These are phyloP conservation scores for Gymnodraco acuticeps DNA, from an alignment of 2,797 vertebrate species.

Conservation along the genomic window DNA sequence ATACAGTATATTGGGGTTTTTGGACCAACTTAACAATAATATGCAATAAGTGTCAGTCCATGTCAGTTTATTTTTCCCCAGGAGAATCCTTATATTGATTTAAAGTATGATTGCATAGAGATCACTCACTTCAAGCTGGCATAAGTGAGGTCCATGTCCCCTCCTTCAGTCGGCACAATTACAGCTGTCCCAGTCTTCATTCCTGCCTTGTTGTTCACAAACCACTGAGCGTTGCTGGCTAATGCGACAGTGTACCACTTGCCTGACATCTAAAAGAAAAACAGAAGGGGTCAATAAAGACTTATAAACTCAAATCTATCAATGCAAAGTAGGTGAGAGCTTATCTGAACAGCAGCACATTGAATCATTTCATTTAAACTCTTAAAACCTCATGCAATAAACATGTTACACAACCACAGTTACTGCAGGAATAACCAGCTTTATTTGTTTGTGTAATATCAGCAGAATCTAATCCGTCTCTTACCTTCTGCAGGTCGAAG, in stretches of 20 bases:
- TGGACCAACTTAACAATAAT: no score
- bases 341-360: neutral
- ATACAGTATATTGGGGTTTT: no score
- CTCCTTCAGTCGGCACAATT: slow-evolving; percentile 66
- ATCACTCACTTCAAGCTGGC: slow-evolving; percentile 83
- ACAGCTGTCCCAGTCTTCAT: slow-evolving; percentile 86
- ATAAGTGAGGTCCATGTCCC: slow-evolving; percentile 85
- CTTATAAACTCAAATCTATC: neutral
- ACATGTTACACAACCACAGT: neutral
- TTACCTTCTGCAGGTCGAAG: slow-evolving; percentile 90
- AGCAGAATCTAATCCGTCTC: neutral
- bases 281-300: neutral
- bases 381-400: neutral
- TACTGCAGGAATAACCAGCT: neutral
- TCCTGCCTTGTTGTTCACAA: slow-evolving; percentile 80
- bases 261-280: slow-evolving; percentile 84
- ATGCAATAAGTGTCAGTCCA: no score
- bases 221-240: slow-evolving; percentile 91
- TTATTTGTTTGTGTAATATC: neutral
- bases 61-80: neutral
- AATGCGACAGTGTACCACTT: slow-evolving; percentile 90
- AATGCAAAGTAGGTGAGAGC: neutral
- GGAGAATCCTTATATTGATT: neutral
- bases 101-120: neutral
- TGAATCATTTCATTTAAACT: no score